These are phyloP conservation scores for Tetranychus piercei DNA, from an alignment of 2,888 invertebrate genomes.

Conservation along the genomic window DNA sequence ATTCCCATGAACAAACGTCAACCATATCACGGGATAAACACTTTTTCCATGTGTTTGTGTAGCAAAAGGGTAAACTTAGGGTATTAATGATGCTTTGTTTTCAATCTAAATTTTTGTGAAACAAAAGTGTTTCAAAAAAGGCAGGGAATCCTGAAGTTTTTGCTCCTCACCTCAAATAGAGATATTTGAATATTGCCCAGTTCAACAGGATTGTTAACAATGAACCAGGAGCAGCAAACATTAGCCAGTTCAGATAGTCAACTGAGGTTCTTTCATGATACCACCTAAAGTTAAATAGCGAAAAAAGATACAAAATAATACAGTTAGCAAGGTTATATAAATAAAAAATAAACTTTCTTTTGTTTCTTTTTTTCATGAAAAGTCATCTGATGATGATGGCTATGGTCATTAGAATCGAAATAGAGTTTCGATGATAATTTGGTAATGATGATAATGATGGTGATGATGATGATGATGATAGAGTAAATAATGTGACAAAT, in stretches of 20 bases:
- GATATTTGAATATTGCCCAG: slow-evolving; percentile 14
- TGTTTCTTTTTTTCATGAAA: neutral
- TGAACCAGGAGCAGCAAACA: slow-evolving; percentile 18
- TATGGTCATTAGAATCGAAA: neutral
- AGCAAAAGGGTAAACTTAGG: too few relatives aligned
- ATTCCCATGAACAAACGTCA: neutral
- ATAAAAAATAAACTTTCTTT: too few relatives aligned
- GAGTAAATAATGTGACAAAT: neutral
- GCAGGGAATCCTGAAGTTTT: too few relatives aligned
- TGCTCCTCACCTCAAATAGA: slow-evolving; percentile 15
- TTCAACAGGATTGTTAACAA: slow-evolving; percentile 14
- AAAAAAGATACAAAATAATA: neutral
- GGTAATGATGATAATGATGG: neutral
- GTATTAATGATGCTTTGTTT: too few relatives aligned
- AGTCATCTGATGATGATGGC: neutral
- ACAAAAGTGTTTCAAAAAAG: too few relatives aligned
- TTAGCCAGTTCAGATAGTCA: slow-evolving; percentile 20
- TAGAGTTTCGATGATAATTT: neutral
- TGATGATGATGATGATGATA: too few relatives aligned
- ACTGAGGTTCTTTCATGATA: slow-evolving; percentile 14
- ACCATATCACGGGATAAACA: neutral
- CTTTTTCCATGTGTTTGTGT: too few relatives aligned
- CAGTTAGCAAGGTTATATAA: neutral
- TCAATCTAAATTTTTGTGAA: too few relatives aligned
- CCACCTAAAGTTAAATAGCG: neutral